Base-by-base conservation (phyloP, 2,797 vertebrate species). In the Syngnathus rostellatus region DNA sequence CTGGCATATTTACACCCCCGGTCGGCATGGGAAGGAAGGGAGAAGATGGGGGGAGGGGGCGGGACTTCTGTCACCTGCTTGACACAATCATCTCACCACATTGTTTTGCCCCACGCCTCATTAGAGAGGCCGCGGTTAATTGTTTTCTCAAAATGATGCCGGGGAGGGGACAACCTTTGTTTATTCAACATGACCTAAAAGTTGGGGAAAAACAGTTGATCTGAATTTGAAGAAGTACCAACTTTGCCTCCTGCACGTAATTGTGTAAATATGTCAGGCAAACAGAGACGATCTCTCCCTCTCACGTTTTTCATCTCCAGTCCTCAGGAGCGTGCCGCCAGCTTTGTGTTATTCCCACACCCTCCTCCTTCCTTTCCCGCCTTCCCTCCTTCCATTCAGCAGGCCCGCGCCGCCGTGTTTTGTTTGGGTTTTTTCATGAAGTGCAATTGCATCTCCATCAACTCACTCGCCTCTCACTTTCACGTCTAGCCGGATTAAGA, bases 1-100 rank as follows among this genome's bases (percentile, higher is more conserved):
- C 82, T 86, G 89, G 87, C 86, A 89, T 88, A 89, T 89, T 87
- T 87, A 88, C 83, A 86, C 79, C 83, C 78, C 76, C 77, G 88
- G 85, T 81, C 82, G 80, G 78, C 78, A 71, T 76, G 1, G 69
- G 72, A 46, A 37, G 55, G 55, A 17, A 31, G 55, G 55, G 54
- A 37, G 48, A 37, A 16, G 54, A 2, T 0, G 41, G 41, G 41
- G 79, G 82, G 84, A 77, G 74, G 46, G 75, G 79, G 83, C 76
- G 60, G 80, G 88, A 86, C 84, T 72, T 76, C 65, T 89, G 88
- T 88, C 86, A 87, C 77, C 68, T 71, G 61, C 78, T 83, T 88
- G 87, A 90, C 88, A 88, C 86, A 78, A 83, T 85, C 82, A 83
- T 85, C 83, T 86, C 78, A 67, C 67, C 53, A 73, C 62, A 73